phyloP scores from a whole-genome alignment of 2,797 vertebrate species.

The Arctocebus calabarensis region DNA sequence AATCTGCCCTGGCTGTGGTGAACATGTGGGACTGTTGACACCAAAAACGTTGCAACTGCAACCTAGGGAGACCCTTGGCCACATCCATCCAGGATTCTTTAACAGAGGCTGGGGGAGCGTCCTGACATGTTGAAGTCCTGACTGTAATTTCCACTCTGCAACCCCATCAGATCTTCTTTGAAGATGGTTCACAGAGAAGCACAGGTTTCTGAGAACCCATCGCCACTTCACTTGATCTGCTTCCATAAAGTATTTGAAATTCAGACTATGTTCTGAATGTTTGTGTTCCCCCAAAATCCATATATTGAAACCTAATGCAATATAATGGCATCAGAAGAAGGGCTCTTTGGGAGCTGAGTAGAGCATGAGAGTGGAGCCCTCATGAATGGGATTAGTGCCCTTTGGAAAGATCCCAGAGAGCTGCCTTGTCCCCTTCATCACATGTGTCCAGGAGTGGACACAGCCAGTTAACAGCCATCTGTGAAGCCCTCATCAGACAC shows the following conservation, averaged over 20 bases:
- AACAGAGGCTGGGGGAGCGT: accelerated
- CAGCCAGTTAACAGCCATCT: background rate
- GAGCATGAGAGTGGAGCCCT: background rate
- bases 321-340: background rate
- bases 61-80: background rate
- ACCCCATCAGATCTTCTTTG: background rate
- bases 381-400: background rate
- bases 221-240: no score
- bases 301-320: background rate
- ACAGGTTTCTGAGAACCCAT: background rate
- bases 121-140: background rate
- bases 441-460: background rate
- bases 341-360: background rate
- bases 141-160: background rate
- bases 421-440: background rate
- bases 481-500: background rate
- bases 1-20: no score
- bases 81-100: background rate
- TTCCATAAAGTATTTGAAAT: background rate
- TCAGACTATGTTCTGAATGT: background rate
- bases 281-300: background rate
- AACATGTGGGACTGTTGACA: background rate
- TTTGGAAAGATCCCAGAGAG: background rate
- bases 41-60: background rate
- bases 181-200: background rate